These are phyloP conservation scores for Elegia similella DNA, from an alignment of 2,888 invertebrate genomes.

Conservation along the genomic window DNA sequence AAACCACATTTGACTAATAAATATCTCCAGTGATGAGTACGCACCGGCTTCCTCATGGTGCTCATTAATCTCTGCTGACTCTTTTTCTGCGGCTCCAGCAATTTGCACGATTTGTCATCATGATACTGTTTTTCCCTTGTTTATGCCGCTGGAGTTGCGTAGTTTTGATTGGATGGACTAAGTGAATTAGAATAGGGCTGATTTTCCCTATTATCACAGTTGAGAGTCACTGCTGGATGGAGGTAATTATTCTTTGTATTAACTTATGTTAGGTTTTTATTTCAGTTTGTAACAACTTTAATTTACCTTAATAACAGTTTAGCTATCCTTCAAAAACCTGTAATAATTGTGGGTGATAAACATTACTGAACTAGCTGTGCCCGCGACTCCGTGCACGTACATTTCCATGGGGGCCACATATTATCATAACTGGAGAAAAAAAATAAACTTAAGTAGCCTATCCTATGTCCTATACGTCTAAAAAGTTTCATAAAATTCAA, in stretches of 20 bases:
- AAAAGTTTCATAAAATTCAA: too few relatives aligned
- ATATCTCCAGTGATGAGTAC: conserved; percentile 55
- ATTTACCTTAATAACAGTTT: background rate
- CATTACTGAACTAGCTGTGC: too few relatives aligned
- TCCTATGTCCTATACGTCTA: too few relatives aligned
- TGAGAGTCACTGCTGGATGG: background rate
- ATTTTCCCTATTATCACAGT: background rate
- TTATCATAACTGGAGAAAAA: too few relatives aligned
- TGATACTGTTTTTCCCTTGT: conserved; percentile 31
- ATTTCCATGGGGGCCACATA: too few relatives aligned
- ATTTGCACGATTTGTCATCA: conserved; percentile 45
- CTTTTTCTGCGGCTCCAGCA: conserved; percentile 57
- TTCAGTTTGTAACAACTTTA: background rate
- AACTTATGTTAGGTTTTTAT: background rate
- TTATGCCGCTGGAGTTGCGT: background rate
- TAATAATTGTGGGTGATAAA: too few relatives aligned
- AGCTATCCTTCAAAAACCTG: too few relatives aligned
- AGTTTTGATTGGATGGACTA: conserved; percentile 6
- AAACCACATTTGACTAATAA: too few relatives aligned
- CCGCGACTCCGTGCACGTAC: too few relatives aligned
- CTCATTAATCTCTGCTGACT: conserved; percentile 64
- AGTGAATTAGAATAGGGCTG: conserved; percentile 9
- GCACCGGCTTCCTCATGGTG: conserved; percentile 50
- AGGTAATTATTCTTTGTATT: too few relatives aligned
- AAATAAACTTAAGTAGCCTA: too few relatives aligned